These are phyloP conservation scores for Tapirus indicus DNA, from an alignment of 2,797 vertebrate species.

Conservation along the genomic window DNA sequence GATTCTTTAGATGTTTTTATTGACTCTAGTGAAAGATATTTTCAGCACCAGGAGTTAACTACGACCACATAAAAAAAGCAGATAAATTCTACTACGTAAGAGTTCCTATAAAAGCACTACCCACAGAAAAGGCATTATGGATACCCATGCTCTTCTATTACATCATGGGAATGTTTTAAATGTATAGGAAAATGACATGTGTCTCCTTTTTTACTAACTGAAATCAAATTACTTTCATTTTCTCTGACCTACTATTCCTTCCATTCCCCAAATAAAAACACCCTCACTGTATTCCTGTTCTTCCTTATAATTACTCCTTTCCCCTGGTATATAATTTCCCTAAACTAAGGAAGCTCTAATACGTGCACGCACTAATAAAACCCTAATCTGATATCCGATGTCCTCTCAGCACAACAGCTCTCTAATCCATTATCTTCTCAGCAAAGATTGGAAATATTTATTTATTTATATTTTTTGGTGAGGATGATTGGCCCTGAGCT, in stretches of 20 bases:
- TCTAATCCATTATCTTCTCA: background rate
- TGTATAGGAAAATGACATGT: background rate
- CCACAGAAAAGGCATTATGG: background rate
- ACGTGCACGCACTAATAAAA: background rate
- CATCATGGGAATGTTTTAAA: background rate
- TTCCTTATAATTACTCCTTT: background rate
- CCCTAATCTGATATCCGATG: background rate
- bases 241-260: background rate
- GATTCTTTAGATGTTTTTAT: background rate
- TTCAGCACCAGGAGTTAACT: background rate
- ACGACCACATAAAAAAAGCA: background rate
- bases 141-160: background rate
- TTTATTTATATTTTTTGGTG: no score
- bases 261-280: background rate
- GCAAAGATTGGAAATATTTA: background rate
- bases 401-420: background rate
- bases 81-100: background rate
- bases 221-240: slow-evolving; percentile 19
- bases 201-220: background rate
- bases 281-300: background rate
- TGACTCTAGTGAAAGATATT: background rate
- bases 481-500: no score
- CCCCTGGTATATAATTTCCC: background rate
- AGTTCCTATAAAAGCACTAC: background rate
- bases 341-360: background rate